Base-by-base conservation (phyloP, 2,797 vertebrate genomes). In the Champsocephalus esox region DNA sequence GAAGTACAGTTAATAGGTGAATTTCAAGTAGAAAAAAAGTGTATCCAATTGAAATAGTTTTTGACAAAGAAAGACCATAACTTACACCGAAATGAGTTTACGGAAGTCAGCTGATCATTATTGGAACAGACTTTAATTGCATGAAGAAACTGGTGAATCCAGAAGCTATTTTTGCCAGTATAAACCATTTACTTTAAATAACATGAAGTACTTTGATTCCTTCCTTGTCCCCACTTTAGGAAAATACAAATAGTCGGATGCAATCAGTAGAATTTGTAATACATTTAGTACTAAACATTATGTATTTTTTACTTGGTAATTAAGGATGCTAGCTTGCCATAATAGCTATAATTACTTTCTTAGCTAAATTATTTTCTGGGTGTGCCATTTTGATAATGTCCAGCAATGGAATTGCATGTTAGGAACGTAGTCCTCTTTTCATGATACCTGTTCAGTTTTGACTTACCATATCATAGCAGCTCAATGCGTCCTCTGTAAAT, bases 1-100 rank as follows among this genome's bases (percentile, higher is more conserved):
- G 83, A 92, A 93, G 87, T 87, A 79, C 81, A 92, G 79, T 84
- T 94, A 91, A 93, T 88, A 83, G 81, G 79, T 80, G 90, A 90
- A 86, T 92, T 93, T 92, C 87, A 91, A 91, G 90, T 88, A 34
- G 60, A 65, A 60, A 72, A 74, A 80, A 80, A 80, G 13, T 81
- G 68, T 76, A 86, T 86, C 90, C 82, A 84, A 84, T 91, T 93
- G 86, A 89, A 89, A 87, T 70, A 74, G 67, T 87, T 87, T 43
- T 89, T 80, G 41, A 73, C 52, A n/a, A 32, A 73, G 61, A 81
- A 73, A 56, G 55, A 82, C 41, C 21, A 57, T 66, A 66, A 70
- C 70, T 69, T 74, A 69, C 65, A 77, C 38, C 63, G 56, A 55
- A 73, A 66, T 63, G 6, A 14, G 17, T 13, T 62, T 55, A 32